Conservation (phyloP, 2,888 invertebrate genomes). For the Seira musarum region DNA sequence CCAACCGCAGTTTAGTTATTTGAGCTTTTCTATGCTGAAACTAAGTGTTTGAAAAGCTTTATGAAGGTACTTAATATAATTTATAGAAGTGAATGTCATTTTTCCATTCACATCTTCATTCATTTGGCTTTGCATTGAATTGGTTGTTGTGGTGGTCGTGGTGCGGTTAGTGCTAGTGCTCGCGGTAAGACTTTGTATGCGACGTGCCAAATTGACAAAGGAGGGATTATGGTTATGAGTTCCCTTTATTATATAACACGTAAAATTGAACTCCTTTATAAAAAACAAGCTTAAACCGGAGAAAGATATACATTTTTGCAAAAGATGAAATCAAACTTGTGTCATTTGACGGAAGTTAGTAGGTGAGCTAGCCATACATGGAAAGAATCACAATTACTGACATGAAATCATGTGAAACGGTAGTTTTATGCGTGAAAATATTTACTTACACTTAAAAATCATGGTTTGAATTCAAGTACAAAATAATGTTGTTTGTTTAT, state of each 20-base stretch:
- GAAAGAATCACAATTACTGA: too few species aligned
- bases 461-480: too few species aligned
- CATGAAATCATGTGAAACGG: too few species aligned
- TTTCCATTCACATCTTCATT: not conserved
- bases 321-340: not conserved
- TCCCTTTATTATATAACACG: not conserved
- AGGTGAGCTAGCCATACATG: too few species aligned
- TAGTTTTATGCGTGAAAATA: too few species aligned
- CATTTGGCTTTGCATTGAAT: too few species aligned
- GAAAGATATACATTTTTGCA: not conserved
- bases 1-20: conserved; percentile 7
- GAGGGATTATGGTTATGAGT: not conserved
- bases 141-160: too few species aligned
- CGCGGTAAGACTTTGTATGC: not conserved
- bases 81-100: conserved; percentile 6
- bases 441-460: too few species aligned
- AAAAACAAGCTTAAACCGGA: too few species aligned
- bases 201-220: not conserved
- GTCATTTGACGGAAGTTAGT: not conserved
- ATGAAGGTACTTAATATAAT: not conserved
- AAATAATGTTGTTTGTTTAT: too few species aligned
- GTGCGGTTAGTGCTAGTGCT: not conserved
- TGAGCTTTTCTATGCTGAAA: not conserved
- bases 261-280: not conserved
- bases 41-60: not conserved